These are phyloP conservation scores for Xyrauchen texanus DNA, from an alignment of 2,113 vertebrate species.

Conservation along the genomic window DNA sequence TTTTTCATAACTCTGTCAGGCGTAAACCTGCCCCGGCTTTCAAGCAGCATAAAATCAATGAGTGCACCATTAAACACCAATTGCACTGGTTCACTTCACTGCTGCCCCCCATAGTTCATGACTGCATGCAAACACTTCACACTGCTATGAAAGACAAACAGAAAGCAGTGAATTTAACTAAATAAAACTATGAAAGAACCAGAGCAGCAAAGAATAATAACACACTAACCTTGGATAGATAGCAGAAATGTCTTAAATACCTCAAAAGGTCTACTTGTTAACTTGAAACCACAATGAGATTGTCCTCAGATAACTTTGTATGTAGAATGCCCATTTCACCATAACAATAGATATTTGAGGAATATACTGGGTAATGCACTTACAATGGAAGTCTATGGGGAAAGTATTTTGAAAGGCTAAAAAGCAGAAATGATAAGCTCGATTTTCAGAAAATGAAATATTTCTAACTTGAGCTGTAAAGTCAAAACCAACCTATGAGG, in stretches of 20 bases:
- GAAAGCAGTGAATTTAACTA: not conserved
- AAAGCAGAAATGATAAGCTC: too few species aligned
- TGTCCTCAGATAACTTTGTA: too few species aligned
- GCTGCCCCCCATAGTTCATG: not conserved
- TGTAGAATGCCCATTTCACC: too few species aligned
- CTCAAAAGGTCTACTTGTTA: not conserved
- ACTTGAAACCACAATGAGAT: not conserved
- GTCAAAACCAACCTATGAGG: not conserved
- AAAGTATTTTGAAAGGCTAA: not conserved
- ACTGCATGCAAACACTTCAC: not conserved
- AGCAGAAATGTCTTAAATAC: not conserved
- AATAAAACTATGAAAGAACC: not conserved
- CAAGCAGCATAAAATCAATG: constrained; percentile 71
- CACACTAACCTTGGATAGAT: not conserved
- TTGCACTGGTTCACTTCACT: constrained; percentile 2
- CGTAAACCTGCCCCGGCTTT: constrained; percentile 66
- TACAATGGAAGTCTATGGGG: not conserved
- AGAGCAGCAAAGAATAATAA: not conserved
- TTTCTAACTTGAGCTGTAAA: not conserved
- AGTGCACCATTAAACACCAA: constrained; percentile 48
- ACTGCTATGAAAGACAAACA: not conserved
- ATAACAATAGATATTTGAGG: too few species aligned
- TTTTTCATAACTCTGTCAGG: constrained; percentile 69
- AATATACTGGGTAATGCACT: too few species aligned
- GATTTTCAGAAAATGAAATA: too few species aligned